A percentile compares a stretch with the other conserved stretches of the same genome.
These are phyloP conservation scores for Trichonephila inaurata DNA, from an alignment of 1,140 invertebrate species.

Conservation along the genomic window DNA sequence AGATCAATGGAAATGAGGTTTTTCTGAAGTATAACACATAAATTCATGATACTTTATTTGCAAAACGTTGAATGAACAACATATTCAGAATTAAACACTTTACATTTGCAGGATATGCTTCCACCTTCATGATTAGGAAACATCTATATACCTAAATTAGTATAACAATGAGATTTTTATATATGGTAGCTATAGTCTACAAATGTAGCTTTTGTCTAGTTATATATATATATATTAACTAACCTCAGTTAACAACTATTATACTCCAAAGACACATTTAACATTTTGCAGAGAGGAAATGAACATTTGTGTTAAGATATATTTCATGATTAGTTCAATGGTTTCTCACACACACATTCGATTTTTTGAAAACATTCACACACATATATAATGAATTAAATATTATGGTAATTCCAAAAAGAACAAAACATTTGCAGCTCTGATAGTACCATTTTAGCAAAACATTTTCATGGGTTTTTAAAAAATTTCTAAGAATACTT, in stretches of 20 bases:
- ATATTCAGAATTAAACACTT: conserved; percentile 44
- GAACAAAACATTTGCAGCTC: background rate
- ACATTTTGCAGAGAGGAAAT: conserved; percentile 58
- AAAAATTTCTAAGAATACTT: background rate
- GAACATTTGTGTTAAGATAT: conserved; percentile 30
- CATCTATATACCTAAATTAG: conserved; percentile 69
- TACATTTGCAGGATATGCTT: conserved; percentile 52
- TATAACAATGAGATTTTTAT: conserved; percentile 66
- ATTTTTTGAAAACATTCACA: conserved; percentile 29
- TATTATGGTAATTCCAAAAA: background rate
- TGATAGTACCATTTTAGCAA: background rate
- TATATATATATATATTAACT: conserved; percentile 45
- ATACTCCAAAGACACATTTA: conserved; percentile 52
- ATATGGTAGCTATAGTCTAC: conserved; percentile 49
- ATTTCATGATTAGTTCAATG: conserved; percentile 37
- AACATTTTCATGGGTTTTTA: background rate
- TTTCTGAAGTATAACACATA: conserved; percentile 66
- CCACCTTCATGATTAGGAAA: conserved; percentile 54
- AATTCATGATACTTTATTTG: conserved; percentile 64
- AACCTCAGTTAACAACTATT: conserved; percentile 64
- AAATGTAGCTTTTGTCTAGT: conserved; percentile 58
- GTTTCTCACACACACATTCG: conserved; percentile 20
- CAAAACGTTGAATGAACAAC: conserved; percentile 64
- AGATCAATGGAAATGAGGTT: conserved; percentile 64
- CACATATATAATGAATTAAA: conserved; percentile 31